These are phyloP conservation scores for Bombus huntii DNA, from an alignment of 1,140 invertebrate species.

Conservation along the genomic window DNA sequence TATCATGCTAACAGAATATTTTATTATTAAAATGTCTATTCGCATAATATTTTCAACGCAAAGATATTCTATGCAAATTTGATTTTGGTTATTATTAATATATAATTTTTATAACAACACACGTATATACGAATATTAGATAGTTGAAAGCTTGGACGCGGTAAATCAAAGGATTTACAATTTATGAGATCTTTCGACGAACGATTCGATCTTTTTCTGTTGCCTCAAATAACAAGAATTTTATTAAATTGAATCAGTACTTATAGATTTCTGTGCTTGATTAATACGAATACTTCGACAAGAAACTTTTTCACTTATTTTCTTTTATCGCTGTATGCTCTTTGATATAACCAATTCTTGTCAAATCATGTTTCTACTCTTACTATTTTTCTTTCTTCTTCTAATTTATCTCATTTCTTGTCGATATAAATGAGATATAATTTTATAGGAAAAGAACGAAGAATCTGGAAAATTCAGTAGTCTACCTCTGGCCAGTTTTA, in stretches of 20 bases:
- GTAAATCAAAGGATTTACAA: not conserved
- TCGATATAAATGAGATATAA: conserved; percentile 1
- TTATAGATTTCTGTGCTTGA: not conserved
- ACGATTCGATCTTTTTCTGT: not conserved
- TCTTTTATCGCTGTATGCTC: not conserved
- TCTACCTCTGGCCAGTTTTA: conserved; percentile 92
- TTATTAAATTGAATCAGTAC: not conserved
- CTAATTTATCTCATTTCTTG: not conserved
- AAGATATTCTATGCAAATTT: not conserved
- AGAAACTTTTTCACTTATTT: not conserved
- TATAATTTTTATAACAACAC: not conserved
- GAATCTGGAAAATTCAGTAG: conserved; percentile 84
- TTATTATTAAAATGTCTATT: not conserved
- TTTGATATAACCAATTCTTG: not conserved
- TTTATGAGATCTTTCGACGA: not conserved
- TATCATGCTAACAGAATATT: not conserved
- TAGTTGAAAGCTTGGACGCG: not conserved
- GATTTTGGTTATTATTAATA: not conserved
- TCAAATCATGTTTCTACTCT: not conserved
- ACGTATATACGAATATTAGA: not conserved
- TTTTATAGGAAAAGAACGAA: conserved; percentile 81
- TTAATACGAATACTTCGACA: not conserved
- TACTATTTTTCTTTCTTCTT: not conserved
- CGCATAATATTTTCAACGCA: not conserved
- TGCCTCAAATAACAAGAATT: not conserved